A percentile compares a stretch with the other conserved stretches of the same genome.
These are phyloP conservation scores for Catalaphyllia jardinei DNA, from an alignment of 64 coral and sea anemone species.

Conservation along the genomic window DNA sequence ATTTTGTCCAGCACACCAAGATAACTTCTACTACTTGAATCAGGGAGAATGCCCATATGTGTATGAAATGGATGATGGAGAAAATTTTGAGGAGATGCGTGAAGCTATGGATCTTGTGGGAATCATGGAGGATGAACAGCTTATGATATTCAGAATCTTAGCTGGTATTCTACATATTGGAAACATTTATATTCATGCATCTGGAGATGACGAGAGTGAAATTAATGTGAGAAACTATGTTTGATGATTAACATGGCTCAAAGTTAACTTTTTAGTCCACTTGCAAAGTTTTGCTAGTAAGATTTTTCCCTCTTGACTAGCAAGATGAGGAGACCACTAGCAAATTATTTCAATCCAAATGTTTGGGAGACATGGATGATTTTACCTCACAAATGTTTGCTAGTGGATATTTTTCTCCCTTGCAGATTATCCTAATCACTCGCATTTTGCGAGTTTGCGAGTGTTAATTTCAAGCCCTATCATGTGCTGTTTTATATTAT, in stretches of 20 bases:
- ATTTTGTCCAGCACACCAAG: conserved; percentile 74
- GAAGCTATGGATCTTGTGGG: conserved; percentile 93
- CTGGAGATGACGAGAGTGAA: conserved; percentile 81
- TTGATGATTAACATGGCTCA: background rate
- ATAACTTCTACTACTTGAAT: conserved; percentile 87
- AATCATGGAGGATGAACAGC: conserved; percentile 90
- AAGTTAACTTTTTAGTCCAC: too few relatives aligned
- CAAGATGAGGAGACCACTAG: too few relatives aligned
- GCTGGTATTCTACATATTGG: conserved; percentile 92
- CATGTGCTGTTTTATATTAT: too few relatives aligned
- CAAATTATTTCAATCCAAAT: too few relatives aligned
- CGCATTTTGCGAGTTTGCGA: too few relatives aligned
- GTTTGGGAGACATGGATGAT: too few relatives aligned
- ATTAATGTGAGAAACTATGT: conserved; percentile 26
- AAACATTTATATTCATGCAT: conserved; percentile 83
- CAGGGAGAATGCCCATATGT: conserved; percentile 89
- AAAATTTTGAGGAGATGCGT: conserved; percentile 82
- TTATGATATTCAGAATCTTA: conserved; percentile 89
- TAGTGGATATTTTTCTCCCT: too few relatives aligned
- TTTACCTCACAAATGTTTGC: too few relatives aligned
- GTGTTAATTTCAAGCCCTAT: too few relatives aligned
- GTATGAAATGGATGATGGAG: conserved; percentile 88
- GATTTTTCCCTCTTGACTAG: too few relatives aligned
- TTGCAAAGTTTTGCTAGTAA: too few relatives aligned
- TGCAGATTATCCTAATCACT: too few relatives aligned